phyloP scores from a whole-genome alignment of 1,140 invertebrate species.

The Drosophila repletoides region DNA sequence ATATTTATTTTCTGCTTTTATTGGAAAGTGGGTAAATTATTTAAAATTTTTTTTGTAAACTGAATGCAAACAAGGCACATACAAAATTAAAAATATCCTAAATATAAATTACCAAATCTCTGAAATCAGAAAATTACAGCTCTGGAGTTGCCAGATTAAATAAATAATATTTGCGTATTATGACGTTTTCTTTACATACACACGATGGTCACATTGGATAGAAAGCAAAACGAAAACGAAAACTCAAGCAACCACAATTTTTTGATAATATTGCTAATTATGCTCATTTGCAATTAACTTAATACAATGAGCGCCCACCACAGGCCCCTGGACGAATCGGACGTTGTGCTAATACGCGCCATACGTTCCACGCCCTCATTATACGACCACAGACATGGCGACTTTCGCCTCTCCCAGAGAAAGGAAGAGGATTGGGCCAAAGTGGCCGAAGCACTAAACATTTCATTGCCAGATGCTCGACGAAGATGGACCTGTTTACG shows the following conservation, averaged over 20 bases:
- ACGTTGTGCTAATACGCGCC: constrained; percentile 58
- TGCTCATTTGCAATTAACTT: constrained; percentile 23
- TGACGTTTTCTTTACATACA: background rate
- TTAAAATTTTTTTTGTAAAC: no score
- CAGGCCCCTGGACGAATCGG: constrained; percentile 64
- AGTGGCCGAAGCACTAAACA: constrained; percentile 57
- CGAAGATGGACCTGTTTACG: constrained; percentile 71
- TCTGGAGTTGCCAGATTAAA: constrained; percentile 3
- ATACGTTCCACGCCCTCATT: constrained; percentile 63
- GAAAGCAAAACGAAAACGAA: constrained; percentile 46
- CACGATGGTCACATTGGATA: constrained; percentile 20
- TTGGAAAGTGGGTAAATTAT: no score
- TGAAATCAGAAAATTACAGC: background rate
- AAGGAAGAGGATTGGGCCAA: constrained; percentile 73
- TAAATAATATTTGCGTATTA: background rate
- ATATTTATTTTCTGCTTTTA: background rate
- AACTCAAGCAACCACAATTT: constrained; percentile 24
- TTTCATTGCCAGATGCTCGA: constrained; percentile 56
- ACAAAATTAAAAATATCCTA: background rate
- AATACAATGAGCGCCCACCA: constrained; percentile 65
- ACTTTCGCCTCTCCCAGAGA: constrained; percentile 65
- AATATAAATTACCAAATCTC: no score
- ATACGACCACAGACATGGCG: constrained; percentile 60
- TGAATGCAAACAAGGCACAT: no score
- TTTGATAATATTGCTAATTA: constrained; percentile 25